Percentiles rank a stretch among this genome's conserved stretches.
These are phyloP conservation scores for Furcifer pardalis DNA, from an alignment of 2,797 vertebrate genomes.

Conservation along the genomic window DNA sequence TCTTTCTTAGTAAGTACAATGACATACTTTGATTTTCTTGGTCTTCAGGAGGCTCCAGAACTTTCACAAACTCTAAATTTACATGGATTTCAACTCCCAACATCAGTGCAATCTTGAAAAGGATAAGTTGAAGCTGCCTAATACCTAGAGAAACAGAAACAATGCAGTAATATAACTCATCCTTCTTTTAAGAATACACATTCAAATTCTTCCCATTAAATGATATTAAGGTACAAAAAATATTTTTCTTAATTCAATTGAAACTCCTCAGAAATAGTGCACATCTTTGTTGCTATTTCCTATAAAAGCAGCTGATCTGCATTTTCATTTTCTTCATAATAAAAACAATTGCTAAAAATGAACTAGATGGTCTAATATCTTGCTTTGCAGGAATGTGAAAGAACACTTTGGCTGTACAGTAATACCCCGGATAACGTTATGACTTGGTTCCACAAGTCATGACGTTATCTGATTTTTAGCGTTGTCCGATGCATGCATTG, in stretches of 20 bases:
- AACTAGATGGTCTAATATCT: neutral
- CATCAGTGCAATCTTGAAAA: slow-evolving; percentile 95
- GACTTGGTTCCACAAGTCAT: too few species aligned
- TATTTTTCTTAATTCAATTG: neutral
- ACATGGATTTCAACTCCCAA: slow-evolving; percentile 95
- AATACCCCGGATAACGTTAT: too few species aligned
- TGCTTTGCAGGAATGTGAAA: neutral
- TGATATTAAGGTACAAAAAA: neutral
- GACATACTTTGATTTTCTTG: slow-evolving; percentile 91
- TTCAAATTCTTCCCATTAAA: neutral
- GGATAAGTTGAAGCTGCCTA: slow-evolving; percentile 93
- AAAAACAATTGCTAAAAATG: neutral
- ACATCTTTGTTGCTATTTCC: neutral
- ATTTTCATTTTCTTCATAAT: neutral
- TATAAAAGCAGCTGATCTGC: neutral
- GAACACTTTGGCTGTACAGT: too few species aligned
- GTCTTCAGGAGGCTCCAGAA: slow-evolving; percentile 92
- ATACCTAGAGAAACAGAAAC: slow-evolving; percentile 82
- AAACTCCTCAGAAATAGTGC: neutral
- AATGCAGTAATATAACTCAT: neutral
- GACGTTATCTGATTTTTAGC: too few species aligned
- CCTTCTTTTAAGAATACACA: neutral
- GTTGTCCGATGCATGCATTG: too few species aligned
- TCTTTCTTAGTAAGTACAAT: slow-evolving; percentile 13
- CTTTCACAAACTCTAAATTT: slow-evolving; percentile 91